Evolutionary conservation across 1,140 invertebrate genomes (phyloP).

Genomic region (Anadara kagoshimensis): DNA sequence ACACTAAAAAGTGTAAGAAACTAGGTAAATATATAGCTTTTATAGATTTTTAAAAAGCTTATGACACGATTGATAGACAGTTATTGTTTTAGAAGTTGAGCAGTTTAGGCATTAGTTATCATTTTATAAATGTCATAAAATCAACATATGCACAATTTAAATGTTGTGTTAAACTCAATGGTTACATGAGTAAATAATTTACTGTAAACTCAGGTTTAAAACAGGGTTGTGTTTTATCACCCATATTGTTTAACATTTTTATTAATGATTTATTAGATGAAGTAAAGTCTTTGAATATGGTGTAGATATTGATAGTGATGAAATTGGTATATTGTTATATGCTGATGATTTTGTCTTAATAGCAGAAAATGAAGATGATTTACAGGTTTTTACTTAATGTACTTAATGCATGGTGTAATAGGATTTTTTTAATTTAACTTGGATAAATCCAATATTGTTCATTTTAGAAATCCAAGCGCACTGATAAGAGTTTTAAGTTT

Average conservation of each 20-base stretch:
- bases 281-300: constrained; percentile 17
- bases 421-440: too few species aligned
- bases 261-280: constrained; percentile 30
- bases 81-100: constrained; percentile 20
- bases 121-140: constrained; percentile 7
- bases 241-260: constrained; percentile 34
- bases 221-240: constrained; percentile 26
- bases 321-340: constrained; percentile 31
- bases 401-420: too few species aligned
- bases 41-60: constrained; percentile 45
- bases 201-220: constrained; percentile 23
- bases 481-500: too few species aligned
- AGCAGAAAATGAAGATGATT: too few species aligned
- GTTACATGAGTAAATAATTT: constrained; percentile 16
- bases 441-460: too few species aligned
- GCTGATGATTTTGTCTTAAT: constrained; percentile 44
- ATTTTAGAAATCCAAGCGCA: too few species aligned
- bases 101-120: constrained; percentile 15
- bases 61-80: constrained; percentile 29
- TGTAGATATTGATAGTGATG: constrained; percentile 15
- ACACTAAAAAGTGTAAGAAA: constrained; percentile 25
- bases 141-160: neutral
- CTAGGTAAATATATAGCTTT: constrained; percentile 25
- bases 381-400: constrained; percentile 22
- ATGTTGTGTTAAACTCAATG: neutral